Conservation (phyloP, 2,113 vertebrate genomes). For the Mesocricetus auratus region DNA sequence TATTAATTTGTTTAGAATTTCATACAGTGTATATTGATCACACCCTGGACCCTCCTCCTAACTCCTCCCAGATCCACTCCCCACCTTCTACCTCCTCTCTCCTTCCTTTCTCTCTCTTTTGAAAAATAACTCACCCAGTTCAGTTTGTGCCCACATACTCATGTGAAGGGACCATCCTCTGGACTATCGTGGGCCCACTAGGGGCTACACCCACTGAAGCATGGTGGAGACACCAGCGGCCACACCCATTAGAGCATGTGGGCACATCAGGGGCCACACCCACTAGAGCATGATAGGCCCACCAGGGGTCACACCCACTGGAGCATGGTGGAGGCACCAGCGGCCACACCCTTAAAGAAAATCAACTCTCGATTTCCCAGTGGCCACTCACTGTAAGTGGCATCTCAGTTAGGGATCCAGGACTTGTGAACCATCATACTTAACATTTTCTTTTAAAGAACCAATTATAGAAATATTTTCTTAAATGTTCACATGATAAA, state of each 20-base stretch:
- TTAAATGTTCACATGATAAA: not conserved
- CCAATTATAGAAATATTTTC: slow-evolving; percentile 30
- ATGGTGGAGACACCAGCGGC: too few relatives aligned
- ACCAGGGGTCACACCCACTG: too few relatives aligned
- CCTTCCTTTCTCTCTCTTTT: too few relatives aligned
- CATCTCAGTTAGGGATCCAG: not conserved
- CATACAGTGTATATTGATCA: not conserved
- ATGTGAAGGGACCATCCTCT: not conserved
- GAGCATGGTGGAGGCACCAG: too few relatives aligned
- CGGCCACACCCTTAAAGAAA: not conserved
- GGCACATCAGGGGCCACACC: too few relatives aligned
- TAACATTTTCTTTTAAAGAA: slow-evolving; percentile 2
- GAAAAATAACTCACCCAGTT: not conserved
- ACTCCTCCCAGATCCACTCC: not conserved
- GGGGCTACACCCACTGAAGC: not conserved
- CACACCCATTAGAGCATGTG: too few relatives aligned
- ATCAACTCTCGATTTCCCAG: not conserved
- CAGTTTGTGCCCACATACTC: not conserved
- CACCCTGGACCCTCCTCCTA: not conserved
- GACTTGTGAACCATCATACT: not conserved
- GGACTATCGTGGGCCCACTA: not conserved
- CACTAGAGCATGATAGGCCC: too few relatives aligned
- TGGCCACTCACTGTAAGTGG: not conserved
- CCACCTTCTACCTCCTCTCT: not conserved
- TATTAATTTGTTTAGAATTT: not conserved